A percentile compares a stretch with the other conserved stretches of the same genome.
These are phyloP conservation scores for Cephus sareptanus DNA, from an alignment of 2,888 invertebrate genomes.

Conservation along the genomic window DNA sequence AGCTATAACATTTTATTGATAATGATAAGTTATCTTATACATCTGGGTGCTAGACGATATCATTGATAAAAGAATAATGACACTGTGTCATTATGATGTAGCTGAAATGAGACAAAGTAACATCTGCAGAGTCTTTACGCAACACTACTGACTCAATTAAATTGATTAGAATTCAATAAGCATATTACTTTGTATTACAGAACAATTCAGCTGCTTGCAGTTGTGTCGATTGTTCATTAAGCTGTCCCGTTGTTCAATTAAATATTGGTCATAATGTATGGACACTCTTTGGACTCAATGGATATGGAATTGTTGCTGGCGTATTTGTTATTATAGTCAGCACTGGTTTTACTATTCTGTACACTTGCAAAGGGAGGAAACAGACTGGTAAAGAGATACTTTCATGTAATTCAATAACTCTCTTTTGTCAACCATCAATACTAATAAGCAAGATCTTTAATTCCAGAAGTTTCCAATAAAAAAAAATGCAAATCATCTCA, in stretches of 20 bases:
- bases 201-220: constrained; percentile 75
- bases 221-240: constrained; percentile 78
- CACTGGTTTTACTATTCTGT: constrained; percentile 51
- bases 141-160: background rate
- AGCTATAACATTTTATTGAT: background rate
- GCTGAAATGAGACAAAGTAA: no score
- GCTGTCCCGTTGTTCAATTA: constrained; percentile 72
- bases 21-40: background rate
- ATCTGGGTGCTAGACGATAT: no score
- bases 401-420: background rate
- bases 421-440: background rate
- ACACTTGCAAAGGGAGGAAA: background rate
- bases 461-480: no score
- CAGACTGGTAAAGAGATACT: constrained; percentile 16
- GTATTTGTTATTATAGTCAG: constrained; percentile 69
- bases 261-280: constrained; percentile 64
- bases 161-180: constrained; percentile 7
- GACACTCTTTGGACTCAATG: constrained; percentile 73
- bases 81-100: background rate
- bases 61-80: background rate
- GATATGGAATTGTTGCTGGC: constrained; percentile 74
- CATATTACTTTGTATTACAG: constrained; percentile 37
- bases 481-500: no score
- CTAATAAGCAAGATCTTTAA: no score
- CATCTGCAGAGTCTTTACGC: no score